Evolutionary conservation across 1,140 invertebrate genomes (phyloP).

Genomic region (Probaryconus sp.): DNA sequence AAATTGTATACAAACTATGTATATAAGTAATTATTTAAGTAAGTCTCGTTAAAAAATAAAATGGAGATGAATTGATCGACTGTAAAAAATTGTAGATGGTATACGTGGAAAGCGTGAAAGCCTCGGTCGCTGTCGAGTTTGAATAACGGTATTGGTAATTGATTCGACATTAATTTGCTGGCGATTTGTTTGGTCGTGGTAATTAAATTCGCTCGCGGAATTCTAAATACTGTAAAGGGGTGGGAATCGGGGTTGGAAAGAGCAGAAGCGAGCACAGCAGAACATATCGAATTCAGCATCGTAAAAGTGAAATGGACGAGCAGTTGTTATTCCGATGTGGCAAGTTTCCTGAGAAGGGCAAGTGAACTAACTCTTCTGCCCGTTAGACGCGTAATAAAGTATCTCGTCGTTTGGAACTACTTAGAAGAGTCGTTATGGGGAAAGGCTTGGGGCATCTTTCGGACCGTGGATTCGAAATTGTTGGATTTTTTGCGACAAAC

Average conservation of each 20-base stretch:
- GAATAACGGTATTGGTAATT: slow-evolving; percentile 27
- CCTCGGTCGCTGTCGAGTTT: not conserved
- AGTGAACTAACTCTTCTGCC: slow-evolving; percentile 42
- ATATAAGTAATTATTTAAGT: no score
- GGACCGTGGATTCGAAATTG: slow-evolving; percentile 31
- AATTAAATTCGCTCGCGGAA: slow-evolving; percentile 42
- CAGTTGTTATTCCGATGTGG: slow-evolving; percentile 49
- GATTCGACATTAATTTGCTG: slow-evolving; percentile 37
- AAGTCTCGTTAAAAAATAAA: no score
- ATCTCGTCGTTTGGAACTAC: slow-evolving; percentile 39
- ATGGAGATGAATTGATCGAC: not conserved
- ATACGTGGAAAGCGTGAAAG: not conserved
- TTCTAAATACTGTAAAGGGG: slow-evolving; percentile 18
- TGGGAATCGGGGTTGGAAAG: not conserved
- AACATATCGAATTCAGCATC: slow-evolving; percentile 42
- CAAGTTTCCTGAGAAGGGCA: slow-evolving; percentile 55
- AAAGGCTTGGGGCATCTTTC: slow-evolving; percentile 26
- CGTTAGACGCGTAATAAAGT: slow-evolving; percentile 48
- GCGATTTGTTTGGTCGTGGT: slow-evolving; percentile 36
- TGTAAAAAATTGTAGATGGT: not conserved
- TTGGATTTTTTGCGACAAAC: slow-evolving; percentile 40
- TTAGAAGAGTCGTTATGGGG: slow-evolving; percentile 41
- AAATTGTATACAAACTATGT: no score
- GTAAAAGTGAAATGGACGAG: slow-evolving; percentile 50
- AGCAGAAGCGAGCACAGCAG: not conserved